Evolutionary conservation across 92 coral and sea anemone species (phyloP), one percentile per base, ranked within the genome.

Genomic region (Nematostella vectensis): DNA sequence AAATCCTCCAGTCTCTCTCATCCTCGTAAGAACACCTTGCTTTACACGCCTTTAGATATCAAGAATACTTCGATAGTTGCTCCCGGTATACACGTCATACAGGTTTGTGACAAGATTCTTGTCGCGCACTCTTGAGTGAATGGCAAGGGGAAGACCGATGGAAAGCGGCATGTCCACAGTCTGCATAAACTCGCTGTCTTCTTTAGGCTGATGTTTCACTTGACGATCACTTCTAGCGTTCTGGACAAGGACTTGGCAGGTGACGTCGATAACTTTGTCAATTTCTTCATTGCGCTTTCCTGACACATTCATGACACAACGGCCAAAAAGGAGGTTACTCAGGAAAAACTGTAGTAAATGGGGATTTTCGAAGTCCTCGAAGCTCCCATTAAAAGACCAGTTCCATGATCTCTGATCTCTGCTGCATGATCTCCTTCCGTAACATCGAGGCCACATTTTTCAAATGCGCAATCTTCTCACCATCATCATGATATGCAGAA

Each of bases 191-290:
- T 59, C 60, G 11, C 43, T 30, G 49, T 48, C 36, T 50, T 50
- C 48, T 59, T 48, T 63, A 21, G 69, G 61, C 27, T 48, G 47
- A 48, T 61, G 67, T 25, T 63, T 63, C 56, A 63, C 69, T 39
- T 63, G 69, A 54, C 61, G 60, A 63, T 63, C 60, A 39, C 45
- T 63, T 63, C 48, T 50, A 23, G 48, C 38, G 57, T 63, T 63
- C 12, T 63, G 69, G 69, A 63, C 57, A 63, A 63, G 56, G 26
- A 63, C 48, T 59, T 63, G 61, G 39, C 61, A 63, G 21, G 61
- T 59, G 24, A 29, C 61, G 45, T 63, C 61, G 36, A 63, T 59
- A 12, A 54, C 15, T 63, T 63, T 63, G 57, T 63, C 54, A 36
- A 63, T 47, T 28, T 50, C 48, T 21, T 50, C 27, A 63, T 50